Evolutionary conservation across 2,888 invertebrate species (phyloP), one percentile per base, ranked within the genome.

Genomic region (Ennomos fuscantarius): DNA sequence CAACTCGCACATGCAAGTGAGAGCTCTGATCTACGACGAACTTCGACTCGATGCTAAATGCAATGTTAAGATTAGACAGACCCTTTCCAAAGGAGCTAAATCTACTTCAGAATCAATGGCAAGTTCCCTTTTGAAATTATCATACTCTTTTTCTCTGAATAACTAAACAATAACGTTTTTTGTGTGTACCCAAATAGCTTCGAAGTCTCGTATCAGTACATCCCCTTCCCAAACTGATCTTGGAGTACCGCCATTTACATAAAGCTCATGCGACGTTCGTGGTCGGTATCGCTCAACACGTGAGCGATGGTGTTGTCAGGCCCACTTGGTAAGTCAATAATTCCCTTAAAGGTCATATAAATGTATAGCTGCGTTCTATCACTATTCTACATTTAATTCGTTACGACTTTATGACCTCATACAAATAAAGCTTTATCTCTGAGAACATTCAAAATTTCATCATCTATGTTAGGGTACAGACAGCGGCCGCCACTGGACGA

Each of bases 61-160:
- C 59, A 84, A 86, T 46, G 70, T 93, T 9, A 80, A 73, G 59
- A 80, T 92, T 15, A 78, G 77, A 55, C 86, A 84, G 66, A 93
- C 93, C 0, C 33, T 81, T 8, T 52, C 70, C 12, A 80, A 74
- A 47, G 87, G 88, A 1, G 86, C 79, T 0, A 92, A 90, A 65
- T 92, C 93, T 31, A 93, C 93, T 0, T 89, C 88, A 0, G 93
- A 93, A 65, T 67, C 80, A 37, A 86, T 86, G 85, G 93, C 92
- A 43, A 64, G 34, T 6, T 13, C 3, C 32, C 1, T 13, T 8
- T 9, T 39, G 24, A 24, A 3, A 24, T 24, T 24, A 6, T 24
- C 3, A 24, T 24, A 24, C 24, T 24, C 24, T 24, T 24, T 24
- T 24, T 24, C 24, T 24, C 24, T 24, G 24, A 6, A 24, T 24